Evolutionary conservation across 2,888 invertebrate genomes (phyloP).

Genomic region (Acanthopleura granulata): DNA sequence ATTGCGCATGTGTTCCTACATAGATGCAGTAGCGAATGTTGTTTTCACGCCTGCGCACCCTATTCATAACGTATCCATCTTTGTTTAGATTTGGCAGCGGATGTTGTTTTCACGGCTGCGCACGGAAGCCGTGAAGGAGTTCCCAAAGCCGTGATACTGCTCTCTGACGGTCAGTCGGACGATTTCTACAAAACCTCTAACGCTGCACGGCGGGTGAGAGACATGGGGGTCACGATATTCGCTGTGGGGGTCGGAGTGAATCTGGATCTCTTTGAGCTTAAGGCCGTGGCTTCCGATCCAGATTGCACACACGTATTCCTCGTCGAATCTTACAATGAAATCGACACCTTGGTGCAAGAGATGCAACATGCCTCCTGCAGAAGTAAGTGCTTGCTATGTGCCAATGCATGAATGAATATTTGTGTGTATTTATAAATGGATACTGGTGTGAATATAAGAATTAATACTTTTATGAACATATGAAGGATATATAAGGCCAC

Average conservation of each 20-base stretch:
- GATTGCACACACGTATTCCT: conserved; percentile 33
- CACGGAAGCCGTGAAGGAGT: background rate
- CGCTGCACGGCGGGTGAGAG: background rate
- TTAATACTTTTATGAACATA: too few species aligned
- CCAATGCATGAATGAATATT: too few species aligned
- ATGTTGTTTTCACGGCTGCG: conserved; percentile 3
- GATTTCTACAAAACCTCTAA: background rate
- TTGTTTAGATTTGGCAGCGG: background rate
- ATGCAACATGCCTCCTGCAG: conserved; percentile 37
- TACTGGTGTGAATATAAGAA: too few species aligned
- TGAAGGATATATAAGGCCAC: too few species aligned
- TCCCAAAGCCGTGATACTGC: conserved; percentile 1
- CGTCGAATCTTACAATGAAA: background rate
- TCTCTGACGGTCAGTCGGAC: conserved; percentile 4
- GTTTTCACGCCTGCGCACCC: too few species aligned
- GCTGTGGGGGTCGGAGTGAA: background rate
- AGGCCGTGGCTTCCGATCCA: conserved; percentile 40
- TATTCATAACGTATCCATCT: too few species aligned
- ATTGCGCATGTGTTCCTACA: too few species aligned
- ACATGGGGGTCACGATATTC: background rate
- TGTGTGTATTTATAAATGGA: too few species aligned
- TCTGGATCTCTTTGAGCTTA: conserved; percentile 31
- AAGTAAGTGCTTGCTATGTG: conserved; percentile 27
- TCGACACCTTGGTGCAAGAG: conserved; percentile 19
- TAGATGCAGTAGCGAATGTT: too few species aligned